Evolutionary conservation across 2,888 invertebrate genomes (phyloP).

Genomic region (Monoplex corrugatus): DNA sequence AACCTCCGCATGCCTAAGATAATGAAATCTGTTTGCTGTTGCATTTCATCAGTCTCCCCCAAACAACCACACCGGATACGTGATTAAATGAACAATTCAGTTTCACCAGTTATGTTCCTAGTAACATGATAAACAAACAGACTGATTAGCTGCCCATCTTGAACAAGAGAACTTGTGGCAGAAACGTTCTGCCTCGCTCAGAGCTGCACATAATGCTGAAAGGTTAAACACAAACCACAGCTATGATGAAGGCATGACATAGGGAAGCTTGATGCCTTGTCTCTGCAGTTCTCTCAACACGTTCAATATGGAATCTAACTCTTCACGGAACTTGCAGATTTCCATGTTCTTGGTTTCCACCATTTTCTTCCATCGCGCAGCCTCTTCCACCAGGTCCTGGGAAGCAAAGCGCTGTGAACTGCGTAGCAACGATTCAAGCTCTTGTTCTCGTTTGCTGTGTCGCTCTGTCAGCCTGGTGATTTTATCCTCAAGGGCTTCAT

Average conservation of each 20-base stretch:
- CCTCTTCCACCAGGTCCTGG: constrained; percentile 72
- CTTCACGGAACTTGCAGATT: constrained; percentile 74
- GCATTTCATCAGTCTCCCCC: too few species aligned
- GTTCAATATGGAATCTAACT: constrained; percentile 80
- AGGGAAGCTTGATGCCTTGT: constrained; percentile 78
- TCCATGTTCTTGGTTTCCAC: constrained; percentile 79
- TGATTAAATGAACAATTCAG: too few species aligned
- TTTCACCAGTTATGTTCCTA: too few species aligned
- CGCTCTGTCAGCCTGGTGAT: constrained; percentile 76
- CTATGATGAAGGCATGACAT: constrained; percentile 8
- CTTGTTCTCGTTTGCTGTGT: constrained; percentile 75
- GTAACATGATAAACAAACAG: too few species aligned
- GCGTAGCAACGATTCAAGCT: constrained; percentile 74
- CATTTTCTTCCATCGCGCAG: constrained; percentile 75
- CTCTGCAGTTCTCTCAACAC: constrained; percentile 77
- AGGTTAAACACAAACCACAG: too few species aligned
- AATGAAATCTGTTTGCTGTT: too few species aligned
- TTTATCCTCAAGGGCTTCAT: constrained; percentile 77
- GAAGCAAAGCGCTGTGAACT: constrained; percentile 69
- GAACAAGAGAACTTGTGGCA: too few species aligned
- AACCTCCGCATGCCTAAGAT: too few species aligned
- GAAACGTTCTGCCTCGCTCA: too few species aligned
- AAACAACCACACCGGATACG: too few species aligned
- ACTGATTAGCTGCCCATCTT: too few species aligned
- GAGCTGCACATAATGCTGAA: too few species aligned